These are phyloP conservation scores for Chironex yamaguchii DNA, from an alignment of 30 jellyfish, hydroid and myxozoan species.

Conservation along the genomic window DNA sequence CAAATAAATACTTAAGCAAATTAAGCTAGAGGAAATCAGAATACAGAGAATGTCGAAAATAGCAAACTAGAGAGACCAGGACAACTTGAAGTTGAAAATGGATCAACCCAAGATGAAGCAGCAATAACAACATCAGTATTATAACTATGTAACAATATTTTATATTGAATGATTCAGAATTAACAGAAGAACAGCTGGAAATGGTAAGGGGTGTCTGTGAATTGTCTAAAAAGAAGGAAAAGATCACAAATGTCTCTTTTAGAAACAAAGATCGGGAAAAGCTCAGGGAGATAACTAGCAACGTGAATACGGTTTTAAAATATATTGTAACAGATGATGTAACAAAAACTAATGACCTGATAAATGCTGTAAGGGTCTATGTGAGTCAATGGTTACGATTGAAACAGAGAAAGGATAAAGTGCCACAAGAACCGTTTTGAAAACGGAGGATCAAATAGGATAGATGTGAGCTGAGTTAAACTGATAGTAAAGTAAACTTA, in stretches of 20 bases:
- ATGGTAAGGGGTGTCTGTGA: slow-evolving; percentile 10
- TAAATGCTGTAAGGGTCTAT: too few species aligned
- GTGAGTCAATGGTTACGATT: slow-evolving; percentile 11
- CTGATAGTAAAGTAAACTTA: too few species aligned
- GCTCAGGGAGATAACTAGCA: slow-evolving; percentile 27
- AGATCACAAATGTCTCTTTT: slow-evolving; percentile 13
- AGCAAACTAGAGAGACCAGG: slow-evolving; percentile 42
- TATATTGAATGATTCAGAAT: slow-evolving; percentile 17
- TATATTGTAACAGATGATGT: background rate
- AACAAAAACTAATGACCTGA: too few species aligned
- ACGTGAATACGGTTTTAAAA: slow-evolving; percentile 23
- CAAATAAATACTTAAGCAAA: slow-evolving; percentile 30
- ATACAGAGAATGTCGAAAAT: slow-evolving; percentile 32
- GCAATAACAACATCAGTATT: too few species aligned
- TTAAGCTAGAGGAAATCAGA: slow-evolving; percentile 30
- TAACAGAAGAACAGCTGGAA: slow-evolving; percentile 28
- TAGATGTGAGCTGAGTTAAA: background rate
- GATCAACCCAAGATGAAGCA: slow-evolving; percentile 48
- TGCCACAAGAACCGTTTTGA: too few species aligned
- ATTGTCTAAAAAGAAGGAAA: slow-evolving; percentile 30
- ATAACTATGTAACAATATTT: background rate
- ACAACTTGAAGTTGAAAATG: slow-evolving; percentile 42
- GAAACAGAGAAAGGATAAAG: too few species aligned
- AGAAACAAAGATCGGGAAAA: background rate
- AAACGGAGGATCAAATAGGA: slow-evolving; percentile 42